phyloP scores from a whole-genome alignment of 2,888 invertebrate genomes.

The Leptarthrus brevirostris region DNA sequence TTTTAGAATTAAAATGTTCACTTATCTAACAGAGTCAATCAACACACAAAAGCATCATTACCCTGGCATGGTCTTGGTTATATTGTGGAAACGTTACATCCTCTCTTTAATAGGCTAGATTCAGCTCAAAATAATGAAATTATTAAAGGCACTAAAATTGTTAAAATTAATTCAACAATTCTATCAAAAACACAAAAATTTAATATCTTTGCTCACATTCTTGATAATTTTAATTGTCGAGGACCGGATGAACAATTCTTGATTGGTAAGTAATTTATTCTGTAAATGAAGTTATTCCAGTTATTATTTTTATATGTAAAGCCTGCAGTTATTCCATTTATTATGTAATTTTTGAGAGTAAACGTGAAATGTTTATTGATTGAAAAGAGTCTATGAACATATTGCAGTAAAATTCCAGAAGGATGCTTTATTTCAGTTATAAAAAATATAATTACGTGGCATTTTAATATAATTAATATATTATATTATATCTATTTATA shows the following conservation, averaged over 20 bases:
- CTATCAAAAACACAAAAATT: constrained; percentile 50
- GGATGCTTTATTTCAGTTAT: too few species aligned
- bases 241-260: constrained; percentile 58
- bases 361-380: too few species aligned
- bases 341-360: too few species aligned
- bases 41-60: constrained; percentile 61
- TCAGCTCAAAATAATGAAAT: not conserved
- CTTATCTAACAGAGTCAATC: constrained; percentile 58
- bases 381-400: too few species aligned
- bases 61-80: constrained; percentile 61
- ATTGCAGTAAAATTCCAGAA: too few species aligned
- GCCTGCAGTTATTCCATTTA: too few species aligned
- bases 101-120: not conserved
- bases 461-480: too few species aligned
- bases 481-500: too few species aligned
- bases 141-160: not conserved
- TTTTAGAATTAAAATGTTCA: too few species aligned
- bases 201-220: constrained; percentile 58
- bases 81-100: not conserved
- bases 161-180: not conserved
- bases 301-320: too few species aligned
- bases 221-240: constrained; percentile 60
- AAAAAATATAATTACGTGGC: too few species aligned
- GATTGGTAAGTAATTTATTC: constrained; percentile 57
- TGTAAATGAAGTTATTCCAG: too few species aligned